Evolutionary conservation across 2,888 invertebrate species (phyloP).

Genomic region (Tetranychus truncatus): DNA sequence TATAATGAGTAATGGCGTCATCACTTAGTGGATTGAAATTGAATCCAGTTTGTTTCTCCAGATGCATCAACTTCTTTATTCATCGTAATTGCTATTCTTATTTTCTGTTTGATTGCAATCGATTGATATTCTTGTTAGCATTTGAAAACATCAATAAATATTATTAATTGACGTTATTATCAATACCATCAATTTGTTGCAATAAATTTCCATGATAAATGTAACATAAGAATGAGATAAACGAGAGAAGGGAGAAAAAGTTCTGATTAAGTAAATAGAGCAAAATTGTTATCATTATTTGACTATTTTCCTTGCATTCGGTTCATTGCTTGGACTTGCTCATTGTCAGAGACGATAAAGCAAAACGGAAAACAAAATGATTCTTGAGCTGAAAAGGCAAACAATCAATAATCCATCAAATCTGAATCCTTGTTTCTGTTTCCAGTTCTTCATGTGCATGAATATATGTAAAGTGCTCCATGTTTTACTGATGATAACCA

Average conservation of each 20-base stretch:
- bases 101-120: too few species aligned
- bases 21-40: too few species aligned
- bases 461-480: too few species aligned
- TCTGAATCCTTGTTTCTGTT: not conserved
- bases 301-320: not conserved
- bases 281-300: not conserved
- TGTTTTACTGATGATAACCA: too few species aligned
- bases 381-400: not conserved
- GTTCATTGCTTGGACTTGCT: not conserved
- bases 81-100: too few species aligned
- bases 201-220: not conserved
- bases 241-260: not conserved
- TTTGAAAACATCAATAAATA: not conserved
- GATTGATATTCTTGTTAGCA: not conserved
- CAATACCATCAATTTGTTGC: not conserved
- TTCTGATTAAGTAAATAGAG: not conserved
- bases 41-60: too few species aligned
- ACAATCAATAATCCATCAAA: constrained; percentile 1
- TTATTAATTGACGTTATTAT: not conserved
- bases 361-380: not conserved
- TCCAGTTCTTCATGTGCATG: not conserved
- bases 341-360: too few species aligned
- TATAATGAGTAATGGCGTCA: too few species aligned
- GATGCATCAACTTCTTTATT: too few species aligned
- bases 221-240: not conserved